A percentile compares a stretch with the other conserved stretches of the same genome.
Evolutionary conservation across 2,888 invertebrate genomes (phyloP).

Genomic region (Vesta saturnalis): DNA sequence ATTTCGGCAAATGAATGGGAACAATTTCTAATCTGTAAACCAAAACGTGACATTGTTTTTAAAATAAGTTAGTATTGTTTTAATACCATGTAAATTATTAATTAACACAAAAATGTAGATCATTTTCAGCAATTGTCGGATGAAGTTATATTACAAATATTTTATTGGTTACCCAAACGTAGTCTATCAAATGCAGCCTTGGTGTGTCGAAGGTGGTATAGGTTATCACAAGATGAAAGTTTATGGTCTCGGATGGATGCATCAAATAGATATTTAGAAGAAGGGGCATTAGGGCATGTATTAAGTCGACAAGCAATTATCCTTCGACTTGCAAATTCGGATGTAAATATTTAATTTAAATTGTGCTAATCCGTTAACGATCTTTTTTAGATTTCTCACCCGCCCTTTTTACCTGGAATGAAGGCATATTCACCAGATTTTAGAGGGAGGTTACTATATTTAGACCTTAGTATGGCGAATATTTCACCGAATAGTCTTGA

Average conservation of each 20-base stretch:
- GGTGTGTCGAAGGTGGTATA: slow-evolving; percentile 82
- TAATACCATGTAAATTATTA: not conserved
- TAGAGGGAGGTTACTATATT: slow-evolving; percentile 75
- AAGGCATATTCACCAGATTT: slow-evolving; percentile 60
- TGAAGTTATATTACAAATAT: slow-evolving; percentile 85
- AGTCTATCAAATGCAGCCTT: slow-evolving; percentile 75
- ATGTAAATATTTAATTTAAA: slow-evolving; percentile 70
- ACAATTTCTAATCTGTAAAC: slow-evolving; percentile 46
- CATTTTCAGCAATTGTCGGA: slow-evolving; percentile 82
- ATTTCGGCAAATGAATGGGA: slow-evolving; percentile 53
- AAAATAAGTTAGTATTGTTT: slow-evolving; percentile 48
- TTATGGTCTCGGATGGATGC: slow-evolving; percentile 88
- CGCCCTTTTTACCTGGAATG: slow-evolving; percentile 63
- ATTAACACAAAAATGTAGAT: slow-evolving; percentile 60
- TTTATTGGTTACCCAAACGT: slow-evolving; percentile 84
- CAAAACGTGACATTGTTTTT: slow-evolving; percentile 43
- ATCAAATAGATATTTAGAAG: slow-evolving; percentile 73
- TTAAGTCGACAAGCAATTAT: slow-evolving; percentile 81
- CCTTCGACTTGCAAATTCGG: slow-evolving; percentile 80
- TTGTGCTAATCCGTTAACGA: slow-evolving; percentile 1
- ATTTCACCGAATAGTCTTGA: slow-evolving; percentile 69
- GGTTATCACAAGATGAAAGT: slow-evolving; percentile 83
- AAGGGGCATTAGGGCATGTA: slow-evolving; percentile 78
- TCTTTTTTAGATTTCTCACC: slow-evolving; percentile 61
- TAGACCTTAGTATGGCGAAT: slow-evolving; percentile 86